A percentile compares a stretch with the other conserved stretches of the same genome.
Conservation (phyloP, 2,113 vertebrate genomes). For the western clawed frog (Xenopus tropicalis) region DNA sequence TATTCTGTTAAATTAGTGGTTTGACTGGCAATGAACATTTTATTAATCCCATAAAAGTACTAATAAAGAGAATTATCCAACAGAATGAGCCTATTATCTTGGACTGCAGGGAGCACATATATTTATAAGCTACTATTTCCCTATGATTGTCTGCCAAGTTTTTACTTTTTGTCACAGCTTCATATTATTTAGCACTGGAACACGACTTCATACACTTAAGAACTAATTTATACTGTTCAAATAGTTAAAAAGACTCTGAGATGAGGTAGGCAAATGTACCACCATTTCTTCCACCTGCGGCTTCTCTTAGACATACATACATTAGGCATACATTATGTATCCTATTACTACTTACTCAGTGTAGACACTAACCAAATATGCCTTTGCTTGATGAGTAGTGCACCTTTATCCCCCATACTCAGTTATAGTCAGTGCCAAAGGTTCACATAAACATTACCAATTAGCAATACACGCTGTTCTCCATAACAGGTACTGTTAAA, state of each 20-base stretch:
- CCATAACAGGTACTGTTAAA: too few species aligned
- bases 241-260: not conserved
- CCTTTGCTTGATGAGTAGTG: too few species aligned
- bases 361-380: too few species aligned
- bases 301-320: too few species aligned
- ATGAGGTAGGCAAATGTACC: too few species aligned
- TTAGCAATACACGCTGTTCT: too few species aligned
- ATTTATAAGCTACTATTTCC: conserved; percentile 26
- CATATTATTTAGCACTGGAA: conserved; percentile 8
- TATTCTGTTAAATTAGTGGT: conserved; percentile 42
- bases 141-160: conserved; percentile 19
- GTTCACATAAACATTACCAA: too few species aligned
- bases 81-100: conserved; percentile 39
- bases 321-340: too few species aligned
- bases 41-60: conserved; percentile 41
- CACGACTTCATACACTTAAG: conserved; percentile 3
- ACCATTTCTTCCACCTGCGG: too few species aligned
- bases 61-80: conserved; percentile 39
- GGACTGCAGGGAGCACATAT: conserved; percentile 34
- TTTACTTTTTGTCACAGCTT: conserved; percentile 13
- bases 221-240: not conserved
- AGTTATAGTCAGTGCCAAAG: too few species aligned
- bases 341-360: too few species aligned
- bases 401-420: too few species aligned
- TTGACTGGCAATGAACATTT: conserved; percentile 42